Evolutionary conservation across 2,888 invertebrate species (phyloP).

Genomic region (Yponomeuta plumbellus): DNA sequence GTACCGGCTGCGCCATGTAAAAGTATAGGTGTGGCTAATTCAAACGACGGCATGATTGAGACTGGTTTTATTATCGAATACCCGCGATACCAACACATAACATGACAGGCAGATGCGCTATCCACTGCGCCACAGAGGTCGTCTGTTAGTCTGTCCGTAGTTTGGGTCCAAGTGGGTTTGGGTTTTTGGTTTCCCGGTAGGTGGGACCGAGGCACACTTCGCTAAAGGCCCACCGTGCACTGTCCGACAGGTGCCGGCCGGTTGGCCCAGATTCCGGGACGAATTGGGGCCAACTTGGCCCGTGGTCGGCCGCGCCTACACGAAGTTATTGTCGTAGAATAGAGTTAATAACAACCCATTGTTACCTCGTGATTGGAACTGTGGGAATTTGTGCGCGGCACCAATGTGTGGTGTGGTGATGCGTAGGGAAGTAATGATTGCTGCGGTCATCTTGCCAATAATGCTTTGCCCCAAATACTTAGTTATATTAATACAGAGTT

Average conservation of each 20-base stretch:
- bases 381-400: background rate
- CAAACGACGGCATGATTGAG: no score
- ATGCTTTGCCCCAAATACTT: no score
- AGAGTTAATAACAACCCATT: background rate
- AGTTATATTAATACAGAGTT: no score
- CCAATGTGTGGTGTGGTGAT: background rate
- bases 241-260: slow-evolving; percentile 3
- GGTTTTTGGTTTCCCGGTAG: background rate
- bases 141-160: no score
- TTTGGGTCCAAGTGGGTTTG: background rate
- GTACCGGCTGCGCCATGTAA: no score
- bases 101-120: no score
- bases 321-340: background rate
- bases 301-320: slow-evolving; percentile 9
- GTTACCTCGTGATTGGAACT: background rate
- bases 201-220: background rate
- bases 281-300: slow-evolving; percentile 4
- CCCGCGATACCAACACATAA: no score
- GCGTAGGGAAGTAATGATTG: no score
- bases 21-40: no score
- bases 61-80: no score
- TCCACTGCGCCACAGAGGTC: no score
- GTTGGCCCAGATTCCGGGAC: slow-evolving; percentile 8
- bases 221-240: background rate
- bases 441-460: no score